Evolutionary conservation across 2,113 vertebrate species (phyloP).

Genomic region (Saccopteryx bilineata): DNA sequence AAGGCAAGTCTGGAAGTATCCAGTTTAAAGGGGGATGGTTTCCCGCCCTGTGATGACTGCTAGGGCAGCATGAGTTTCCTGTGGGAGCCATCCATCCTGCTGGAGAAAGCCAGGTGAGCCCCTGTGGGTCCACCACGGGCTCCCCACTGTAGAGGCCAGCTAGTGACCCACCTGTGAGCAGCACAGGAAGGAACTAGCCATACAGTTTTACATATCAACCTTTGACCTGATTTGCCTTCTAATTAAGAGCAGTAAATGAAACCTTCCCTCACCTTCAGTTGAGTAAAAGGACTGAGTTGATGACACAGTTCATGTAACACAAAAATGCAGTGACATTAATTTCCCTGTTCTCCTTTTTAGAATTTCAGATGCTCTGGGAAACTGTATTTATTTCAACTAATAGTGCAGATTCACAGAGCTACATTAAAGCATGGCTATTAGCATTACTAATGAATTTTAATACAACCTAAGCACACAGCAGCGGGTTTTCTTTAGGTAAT

Average conservation of each 20-base stretch:
- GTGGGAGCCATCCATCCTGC: background rate
- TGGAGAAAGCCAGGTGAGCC: background rate
- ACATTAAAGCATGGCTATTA: background rate
- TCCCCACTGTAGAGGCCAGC: background rate
- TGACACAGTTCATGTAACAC: background rate
- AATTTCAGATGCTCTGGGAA: background rate
- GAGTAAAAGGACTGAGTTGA: background rate
- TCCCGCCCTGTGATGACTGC: background rate
- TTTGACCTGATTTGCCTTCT: background rate
- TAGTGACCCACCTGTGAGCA: background rate
- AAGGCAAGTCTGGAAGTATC: background rate
- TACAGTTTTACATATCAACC: background rate
- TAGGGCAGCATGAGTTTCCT: background rate
- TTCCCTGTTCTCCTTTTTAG: background rate
- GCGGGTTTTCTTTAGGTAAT: constrained; percentile 9
- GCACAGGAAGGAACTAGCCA: background rate
- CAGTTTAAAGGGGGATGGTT: background rate
- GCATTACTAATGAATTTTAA: constrained; percentile 8
- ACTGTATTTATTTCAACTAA: background rate
- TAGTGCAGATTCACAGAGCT: constrained; percentile 18
- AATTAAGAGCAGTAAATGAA: background rate
- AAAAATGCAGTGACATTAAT: background rate
- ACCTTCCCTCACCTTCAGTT: background rate
- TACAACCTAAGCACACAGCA: background rate
- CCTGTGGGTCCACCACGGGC: accelerated